These are phyloP conservation scores for Gymnoscopelus braueri DNA, from an alignment of 2,797 vertebrate species.

Conservation along the genomic window DNA sequence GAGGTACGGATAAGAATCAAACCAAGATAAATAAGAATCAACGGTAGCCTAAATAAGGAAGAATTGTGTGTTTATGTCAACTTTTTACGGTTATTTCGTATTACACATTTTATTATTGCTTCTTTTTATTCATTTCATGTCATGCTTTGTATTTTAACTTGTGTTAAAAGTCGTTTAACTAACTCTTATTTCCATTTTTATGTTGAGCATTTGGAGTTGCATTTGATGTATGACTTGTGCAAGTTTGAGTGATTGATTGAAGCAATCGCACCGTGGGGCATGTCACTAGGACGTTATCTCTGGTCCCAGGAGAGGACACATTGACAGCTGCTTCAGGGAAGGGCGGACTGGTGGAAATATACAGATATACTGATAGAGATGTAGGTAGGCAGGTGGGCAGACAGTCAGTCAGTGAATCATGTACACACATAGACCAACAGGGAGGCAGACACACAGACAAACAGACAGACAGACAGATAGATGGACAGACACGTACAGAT, in stretches of 20 bases:
- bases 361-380: not conserved
- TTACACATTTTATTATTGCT: no score
- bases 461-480: constrained; percentile 13
- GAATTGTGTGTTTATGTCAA: no score
- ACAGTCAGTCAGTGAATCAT: constrained; percentile 11
- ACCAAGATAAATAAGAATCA: no score
- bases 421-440: constrained; percentile 3
- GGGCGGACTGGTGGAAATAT: not conserved
- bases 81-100: no score
- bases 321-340: constrained; percentile 42
- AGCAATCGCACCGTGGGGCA: constrained; percentile 52
- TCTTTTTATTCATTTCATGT: no score
- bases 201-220: no score
- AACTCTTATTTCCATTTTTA: no score
- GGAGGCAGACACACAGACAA: not conserved
- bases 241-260: not conserved
- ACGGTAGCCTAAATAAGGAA: no score
- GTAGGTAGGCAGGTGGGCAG: not conserved
- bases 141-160: no score
- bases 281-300: constrained; percentile 63
- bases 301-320: constrained; percentile 55
- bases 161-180: no score
- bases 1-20: constrained; percentile 50
- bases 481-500: constrained; percentile 8
- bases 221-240: no score